Base-by-base conservation (phyloP, 2,113 vertebrate genomes). In the Barnardius zonarius region DNA sequence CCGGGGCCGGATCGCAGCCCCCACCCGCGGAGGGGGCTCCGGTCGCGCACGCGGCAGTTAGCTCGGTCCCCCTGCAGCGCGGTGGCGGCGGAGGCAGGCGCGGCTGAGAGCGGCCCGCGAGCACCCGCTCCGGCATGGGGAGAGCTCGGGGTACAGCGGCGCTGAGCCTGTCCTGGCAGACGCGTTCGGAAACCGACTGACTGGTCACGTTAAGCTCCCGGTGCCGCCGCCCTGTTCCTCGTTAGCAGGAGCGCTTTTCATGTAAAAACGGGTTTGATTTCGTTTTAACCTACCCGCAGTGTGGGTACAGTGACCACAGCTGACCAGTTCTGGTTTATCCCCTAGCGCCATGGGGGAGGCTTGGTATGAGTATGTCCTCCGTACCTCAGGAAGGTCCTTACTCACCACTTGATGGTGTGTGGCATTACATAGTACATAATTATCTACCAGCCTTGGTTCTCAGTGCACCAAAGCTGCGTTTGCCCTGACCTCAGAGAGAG, bases 371-470 rank as follows among this genome's bases (percentile, higher is more conserved):
- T 62, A 11, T n/a, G 49, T 18, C 31, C 43, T 3, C 9, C 22
- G 20, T 2, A 19, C 5, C 12, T 7, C 27, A 5, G 4, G 37
- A 35, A 22, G 22, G 55, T 6, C 5, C 25, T 16, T 2, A 3
- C 28, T 44, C n/a, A 0, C 10, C 4, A 4, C 6, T 28, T 17
- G 7, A 3, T 5, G 28, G 9, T 13, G n/a, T 9, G 41, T 5
- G 48, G 17, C 30, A 7, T 18, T 3, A 33, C 3, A 19, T 2
- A 28, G 62, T 28, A 39, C 14, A n/a, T 12, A 30, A 2, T 6
- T 0, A 39, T 11, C 54, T 5, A 35, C 14, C 20, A 2, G 0
- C 33, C 13, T 17, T 11, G 18, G 55, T 4, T 24, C 49, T 2
- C 4, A 57, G 69, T 13, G 1, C 69, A 30, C 33, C 4, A 0